Evolutionary conservation across 2,113 vertebrate species (phyloP).

Genomic region (Herpetotheres cachinnans): DNA sequence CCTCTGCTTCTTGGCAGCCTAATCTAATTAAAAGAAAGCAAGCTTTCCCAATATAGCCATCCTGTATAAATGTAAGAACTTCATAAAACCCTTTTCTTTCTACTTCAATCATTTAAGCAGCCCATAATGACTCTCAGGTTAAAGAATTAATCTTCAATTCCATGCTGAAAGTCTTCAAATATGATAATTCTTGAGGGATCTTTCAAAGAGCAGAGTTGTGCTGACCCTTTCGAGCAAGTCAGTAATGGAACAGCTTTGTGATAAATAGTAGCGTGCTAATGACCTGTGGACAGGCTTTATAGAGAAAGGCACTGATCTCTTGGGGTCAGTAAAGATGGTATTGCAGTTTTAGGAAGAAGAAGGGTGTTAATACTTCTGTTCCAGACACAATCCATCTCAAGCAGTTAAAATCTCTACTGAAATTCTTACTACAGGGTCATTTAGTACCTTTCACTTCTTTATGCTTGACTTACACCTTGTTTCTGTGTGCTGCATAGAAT

Average conservation of each 20-base stretch:
- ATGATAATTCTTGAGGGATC: not conserved
- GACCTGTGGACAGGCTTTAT: not conserved
- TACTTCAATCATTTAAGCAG: not conserved
- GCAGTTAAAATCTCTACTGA: not conserved
- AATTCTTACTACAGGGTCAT: not conserved
- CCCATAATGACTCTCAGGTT: not conserved
- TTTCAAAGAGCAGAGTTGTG: not conserved
- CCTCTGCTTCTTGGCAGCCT: not conserved
- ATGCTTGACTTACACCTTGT: not conserved
- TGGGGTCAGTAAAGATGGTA: not conserved
- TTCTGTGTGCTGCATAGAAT: not conserved
- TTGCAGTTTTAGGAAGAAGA: not conserved
- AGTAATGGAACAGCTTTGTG: conserved; percentile 25
- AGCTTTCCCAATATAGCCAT: not conserved
- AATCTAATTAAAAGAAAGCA: not conserved
- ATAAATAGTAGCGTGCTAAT: conserved; percentile 11
- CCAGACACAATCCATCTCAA: not conserved
- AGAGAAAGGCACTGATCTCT: not conserved
- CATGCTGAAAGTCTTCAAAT: not conserved
- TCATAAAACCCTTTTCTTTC: not conserved
- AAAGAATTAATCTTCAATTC: conserved; percentile 7
- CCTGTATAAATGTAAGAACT: not conserved
- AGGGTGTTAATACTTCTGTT: conserved; percentile 10
- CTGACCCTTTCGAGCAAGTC: not conserved
- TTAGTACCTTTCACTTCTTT: not conserved